Percentiles rank a stretch among this genome's conserved stretches.
These are phyloP conservation scores for mouse (Mus musculus) DNA, from an alignment of 2,113 vertebrate species.

Conservation along the genomic window DNA sequence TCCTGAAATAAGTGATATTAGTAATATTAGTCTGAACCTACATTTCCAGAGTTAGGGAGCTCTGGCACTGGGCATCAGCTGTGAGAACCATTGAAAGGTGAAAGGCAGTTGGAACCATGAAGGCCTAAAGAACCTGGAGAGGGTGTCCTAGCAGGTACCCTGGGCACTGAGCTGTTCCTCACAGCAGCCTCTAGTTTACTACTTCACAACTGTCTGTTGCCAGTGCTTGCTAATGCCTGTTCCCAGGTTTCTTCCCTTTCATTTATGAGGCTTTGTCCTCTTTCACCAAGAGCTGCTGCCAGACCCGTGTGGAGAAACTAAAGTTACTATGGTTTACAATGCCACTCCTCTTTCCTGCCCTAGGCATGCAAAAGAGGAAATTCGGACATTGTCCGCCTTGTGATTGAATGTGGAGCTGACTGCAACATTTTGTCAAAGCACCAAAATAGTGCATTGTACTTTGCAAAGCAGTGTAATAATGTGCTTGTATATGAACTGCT, in stretches of 20 bases:
- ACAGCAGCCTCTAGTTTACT: neutral
- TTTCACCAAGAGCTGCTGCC: neutral
- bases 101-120: neutral
- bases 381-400: constrained; percentile 94
- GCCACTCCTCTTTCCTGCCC: neutral
- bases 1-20: neutral
- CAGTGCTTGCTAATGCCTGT: neutral
- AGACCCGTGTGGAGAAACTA: neutral
- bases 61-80: no score
- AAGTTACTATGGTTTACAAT: neutral
- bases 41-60: neutral
- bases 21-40: neutral
- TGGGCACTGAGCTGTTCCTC: neutral
- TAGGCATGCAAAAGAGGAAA: constrained; percentile 98
- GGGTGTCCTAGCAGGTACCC: no score
- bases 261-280: neutral
- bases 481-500: constrained; percentile 93
- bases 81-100: neutral
- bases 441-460: constrained; percentile 93
- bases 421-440: constrained; percentile 97
- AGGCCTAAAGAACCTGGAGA: no score
- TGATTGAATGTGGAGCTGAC: constrained; percentile 96
- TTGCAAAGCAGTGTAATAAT: constrained; percentile 95
- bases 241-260: neutral
- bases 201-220: no score